Evolutionary conservation across 2,888 invertebrate genomes (phyloP), one percentile per base, ranked within the genome.

Genomic region (Watsonalla cultraria): DNA sequence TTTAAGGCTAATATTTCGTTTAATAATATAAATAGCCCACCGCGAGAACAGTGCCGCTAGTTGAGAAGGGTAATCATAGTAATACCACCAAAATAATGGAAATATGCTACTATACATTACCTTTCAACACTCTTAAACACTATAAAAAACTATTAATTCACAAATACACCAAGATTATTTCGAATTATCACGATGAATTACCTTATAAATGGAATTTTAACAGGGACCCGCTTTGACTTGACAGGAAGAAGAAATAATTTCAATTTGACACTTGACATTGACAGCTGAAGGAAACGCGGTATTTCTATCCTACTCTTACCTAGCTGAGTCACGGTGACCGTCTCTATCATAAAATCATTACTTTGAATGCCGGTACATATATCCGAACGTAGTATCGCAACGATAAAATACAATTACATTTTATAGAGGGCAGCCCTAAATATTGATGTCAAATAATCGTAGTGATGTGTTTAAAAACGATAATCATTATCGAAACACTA

Each of bases 141-240:
- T 46, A 54, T 33, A 61, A 52, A 7, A 34, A 49, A 52, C 51
- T 35, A 53, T 45, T 47, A 47, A 52, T 51, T 39, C 59, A 72
- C 57, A 55, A 56, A 54, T 39, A 51, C 54, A 60, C n/a, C 39
- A 62, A 9, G 82, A 84, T 84, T 77, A 65, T 39, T 46, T 11
- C 55, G 57, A 55, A 64, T 68, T 63, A 57, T 58, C 33, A 39
- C 52, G 82, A 83, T 83, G 70, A 53, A 65, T 76, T 83, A 84
- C 84, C 83, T 82, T 76, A 58, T 61, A 49, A 50, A 59, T 69
- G 62, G 53, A 54, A 54, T 47, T 47, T 45, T 35, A 51, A 51
- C 13, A 39, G 47, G 47, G 46, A 47, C 45, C 37, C 42, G 33
- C 9, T 15, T 9, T 68, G 65, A 63, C 65, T 65, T 55, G 54